Percentiles rank a stretch among this genome's conserved stretches.
phyloP scores from a whole-genome alignment of 2,797 vertebrate species.

The Podarcis lilfordi region DNA sequence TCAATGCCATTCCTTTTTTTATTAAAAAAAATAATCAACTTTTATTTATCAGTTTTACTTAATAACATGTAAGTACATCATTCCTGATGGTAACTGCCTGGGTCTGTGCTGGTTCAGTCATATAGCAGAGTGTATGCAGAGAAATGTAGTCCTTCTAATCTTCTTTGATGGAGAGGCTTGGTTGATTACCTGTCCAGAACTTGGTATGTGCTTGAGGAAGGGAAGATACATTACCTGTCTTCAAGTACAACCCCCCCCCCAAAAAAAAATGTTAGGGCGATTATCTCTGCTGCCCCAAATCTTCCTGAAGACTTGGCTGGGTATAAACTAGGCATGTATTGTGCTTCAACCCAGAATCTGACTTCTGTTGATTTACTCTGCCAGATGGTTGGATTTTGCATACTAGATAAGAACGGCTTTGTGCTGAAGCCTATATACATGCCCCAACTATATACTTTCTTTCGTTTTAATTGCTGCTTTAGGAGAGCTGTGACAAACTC shows the following conservation, averaged over 20 bases:
- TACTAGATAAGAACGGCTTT: background rate
- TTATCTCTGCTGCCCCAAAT: background rate
- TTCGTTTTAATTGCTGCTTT: slow-evolving; percentile 30
- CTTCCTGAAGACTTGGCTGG: background rate
- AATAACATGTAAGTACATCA: too few relatives aligned
- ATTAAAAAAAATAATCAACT: too few relatives aligned
- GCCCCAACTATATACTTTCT: background rate
- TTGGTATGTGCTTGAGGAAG: background rate
- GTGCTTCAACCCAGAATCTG: background rate
- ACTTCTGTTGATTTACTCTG: background rate
- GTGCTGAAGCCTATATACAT: background rate
- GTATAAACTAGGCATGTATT: background rate
- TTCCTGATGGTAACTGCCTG: background rate
- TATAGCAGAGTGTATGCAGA: background rate
- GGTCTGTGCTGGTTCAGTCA: background rate
- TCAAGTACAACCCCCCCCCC: background rate
- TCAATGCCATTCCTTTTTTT: too few relatives aligned
- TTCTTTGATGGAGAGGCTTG: too few relatives aligned
- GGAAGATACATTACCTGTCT: background rate
- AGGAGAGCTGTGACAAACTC: slow-evolving; percentile 89
- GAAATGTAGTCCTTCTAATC: background rate
- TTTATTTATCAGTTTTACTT: too few relatives aligned
- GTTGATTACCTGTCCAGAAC: background rate
- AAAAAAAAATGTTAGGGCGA: background rate
- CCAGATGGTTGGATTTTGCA: background rate